Conservation (phyloP, 2,113 vertebrate species). For the Serilophus lunatus region DNA sequence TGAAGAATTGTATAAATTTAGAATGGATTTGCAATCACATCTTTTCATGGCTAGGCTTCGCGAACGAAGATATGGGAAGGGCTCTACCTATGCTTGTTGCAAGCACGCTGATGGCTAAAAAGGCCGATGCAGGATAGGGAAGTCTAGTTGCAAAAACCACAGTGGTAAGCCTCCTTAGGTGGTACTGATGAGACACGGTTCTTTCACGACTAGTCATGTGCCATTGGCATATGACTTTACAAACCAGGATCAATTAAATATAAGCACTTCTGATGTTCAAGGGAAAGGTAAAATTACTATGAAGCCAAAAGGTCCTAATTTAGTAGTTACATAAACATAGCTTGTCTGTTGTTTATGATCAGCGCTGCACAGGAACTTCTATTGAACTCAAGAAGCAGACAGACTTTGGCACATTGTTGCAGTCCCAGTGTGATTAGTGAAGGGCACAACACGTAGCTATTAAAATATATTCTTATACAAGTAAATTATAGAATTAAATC, state of each 20-base stretch:
- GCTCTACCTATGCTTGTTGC: too few species aligned
- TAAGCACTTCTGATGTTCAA: conserved; percentile 16
- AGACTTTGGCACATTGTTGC: background rate
- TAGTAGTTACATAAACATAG: background rate
- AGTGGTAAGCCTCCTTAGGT: too few species aligned
- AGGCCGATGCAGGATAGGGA: too few species aligned
- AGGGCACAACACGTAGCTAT: background rate
- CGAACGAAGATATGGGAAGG: too few species aligned
- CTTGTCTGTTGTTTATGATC: background rate
- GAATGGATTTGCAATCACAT: background rate
- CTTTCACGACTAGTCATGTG: too few species aligned
- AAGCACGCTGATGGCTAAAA: too few species aligned
- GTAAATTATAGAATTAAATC: background rate
- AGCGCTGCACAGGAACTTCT: background rate
- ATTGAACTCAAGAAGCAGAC: conserved; percentile 4
- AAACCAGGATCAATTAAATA: conserved; percentile 1
- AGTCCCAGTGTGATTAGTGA: background rate
- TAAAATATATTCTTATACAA: background rate
- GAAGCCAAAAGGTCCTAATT: conserved; percentile 17
- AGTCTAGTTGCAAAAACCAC: too few species aligned
- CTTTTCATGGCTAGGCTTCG: too few species aligned
- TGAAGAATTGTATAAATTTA: background rate
- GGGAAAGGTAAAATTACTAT: background rate
- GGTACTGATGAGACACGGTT: too few species aligned
- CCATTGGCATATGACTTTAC: background rate